A percentile compares a stretch with the other conserved stretches of the same genome.
Evolutionary conservation across 2,797 vertebrate species (phyloP).

Genomic region (Mareca penelope): DNA sequence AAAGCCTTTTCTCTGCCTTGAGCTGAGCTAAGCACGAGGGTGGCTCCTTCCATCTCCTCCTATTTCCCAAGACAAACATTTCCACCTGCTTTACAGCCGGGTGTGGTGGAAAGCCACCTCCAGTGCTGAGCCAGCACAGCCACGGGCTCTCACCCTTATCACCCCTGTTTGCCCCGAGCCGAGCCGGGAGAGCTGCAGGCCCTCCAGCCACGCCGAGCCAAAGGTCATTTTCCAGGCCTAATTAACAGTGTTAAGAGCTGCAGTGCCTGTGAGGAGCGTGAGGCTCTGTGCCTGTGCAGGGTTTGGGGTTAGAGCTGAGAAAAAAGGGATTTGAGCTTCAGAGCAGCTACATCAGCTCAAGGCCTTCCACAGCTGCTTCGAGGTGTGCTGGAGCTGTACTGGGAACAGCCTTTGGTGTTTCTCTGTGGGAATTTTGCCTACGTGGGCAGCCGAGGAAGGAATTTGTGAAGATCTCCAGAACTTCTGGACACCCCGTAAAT

Average conservation of each 20-base stretch:
- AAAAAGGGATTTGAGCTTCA: not conserved
- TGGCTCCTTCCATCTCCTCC: not conserved
- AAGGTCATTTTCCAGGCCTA: not conserved
- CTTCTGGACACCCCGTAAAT: not conserved
- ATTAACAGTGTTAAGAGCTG: not conserved
- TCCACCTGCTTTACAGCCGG: not conserved
- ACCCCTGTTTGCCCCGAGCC: not conserved
- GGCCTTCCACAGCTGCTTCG: not conserved
- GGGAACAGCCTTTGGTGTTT: not conserved
- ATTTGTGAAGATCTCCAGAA: not conserved
- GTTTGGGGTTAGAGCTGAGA: not conserved
- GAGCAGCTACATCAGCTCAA: not conserved
- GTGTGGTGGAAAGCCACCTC: slow-evolving; percentile 25
- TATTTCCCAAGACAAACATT: slow-evolving; percentile 37
- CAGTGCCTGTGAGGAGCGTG: not conserved
- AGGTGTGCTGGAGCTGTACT: not conserved
- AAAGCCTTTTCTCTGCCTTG: not conserved
- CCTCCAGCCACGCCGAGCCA: not conserved
- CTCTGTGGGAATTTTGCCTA: not conserved
- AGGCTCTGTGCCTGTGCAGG: not conserved
- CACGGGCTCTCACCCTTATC: not conserved
- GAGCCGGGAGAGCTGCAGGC: not conserved
- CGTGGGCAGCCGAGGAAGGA: not conserved
- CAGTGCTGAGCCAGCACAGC: slow-evolving; percentile 37
- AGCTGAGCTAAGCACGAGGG: not conserved